Evolutionary conservation across 37 sponge, comb jelly and placozoan species (phyloP).

Genomic region (Lycopodina hypogea): DNA sequence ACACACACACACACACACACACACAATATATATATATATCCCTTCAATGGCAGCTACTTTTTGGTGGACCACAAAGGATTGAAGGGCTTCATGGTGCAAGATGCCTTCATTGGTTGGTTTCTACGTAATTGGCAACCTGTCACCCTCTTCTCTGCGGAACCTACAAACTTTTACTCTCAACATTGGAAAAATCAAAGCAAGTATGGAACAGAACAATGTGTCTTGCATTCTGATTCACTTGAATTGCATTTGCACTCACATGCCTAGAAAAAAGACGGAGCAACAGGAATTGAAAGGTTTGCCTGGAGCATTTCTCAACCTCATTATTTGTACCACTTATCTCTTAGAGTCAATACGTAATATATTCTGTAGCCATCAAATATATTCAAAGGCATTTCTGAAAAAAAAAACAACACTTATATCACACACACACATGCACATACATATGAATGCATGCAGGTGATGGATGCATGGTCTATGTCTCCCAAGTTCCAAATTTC

Average conservation of each 20-base stretch:
- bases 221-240: no score
- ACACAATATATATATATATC: no score
- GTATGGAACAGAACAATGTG: no score
- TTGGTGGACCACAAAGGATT: constrained; percentile 25
- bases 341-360: no score
- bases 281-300: neutral
- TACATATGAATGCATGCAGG: constrained; percentile 3
- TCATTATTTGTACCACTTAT: neutral
- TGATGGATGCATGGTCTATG: constrained; percentile 33
- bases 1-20: no score
- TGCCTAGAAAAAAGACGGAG: no score
- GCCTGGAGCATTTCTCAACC: neutral
- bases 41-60: constrained; percentile 51
- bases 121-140: constrained; percentile 4
- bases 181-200: constrained; percentile 69
- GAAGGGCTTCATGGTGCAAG: constrained; percentile 2
- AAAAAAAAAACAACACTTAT: no score
- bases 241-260: no score
- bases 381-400: no score
- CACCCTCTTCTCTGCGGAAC: neutral
- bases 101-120: constrained; percentile 32
- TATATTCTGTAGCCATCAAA: no score
- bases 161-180: constrained; percentile 12
- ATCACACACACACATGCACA: neutral
- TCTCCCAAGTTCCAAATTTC: constrained; percentile 7